These are phyloP conservation scores for Xiphophorus birchmanni DNA, from an alignment of 2,797 vertebrate genomes.

Conservation along the genomic window DNA sequence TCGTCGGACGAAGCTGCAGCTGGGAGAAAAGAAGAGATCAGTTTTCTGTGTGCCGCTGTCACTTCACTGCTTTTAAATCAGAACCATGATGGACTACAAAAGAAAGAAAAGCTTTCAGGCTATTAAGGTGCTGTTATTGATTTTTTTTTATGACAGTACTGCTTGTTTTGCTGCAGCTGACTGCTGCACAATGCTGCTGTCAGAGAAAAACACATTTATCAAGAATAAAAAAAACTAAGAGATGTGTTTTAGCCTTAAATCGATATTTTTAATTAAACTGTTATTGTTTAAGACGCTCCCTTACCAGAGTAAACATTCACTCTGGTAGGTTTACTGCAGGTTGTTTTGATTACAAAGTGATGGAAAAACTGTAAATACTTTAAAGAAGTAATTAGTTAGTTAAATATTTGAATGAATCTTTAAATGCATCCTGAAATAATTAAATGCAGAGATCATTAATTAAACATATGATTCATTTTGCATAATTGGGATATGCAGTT, in stretches of 20 bases:
- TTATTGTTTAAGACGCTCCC: neutral
- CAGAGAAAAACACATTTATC: conserved; percentile 25
- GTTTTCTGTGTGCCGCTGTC: conserved; percentile 25
- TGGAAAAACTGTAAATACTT: neutral
- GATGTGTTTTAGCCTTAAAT: conserved; percentile 26
- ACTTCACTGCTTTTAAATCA: conserved; percentile 34
- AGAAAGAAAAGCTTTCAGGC: conserved; percentile 53
- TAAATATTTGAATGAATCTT: neutral
- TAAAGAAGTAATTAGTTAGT: neutral
- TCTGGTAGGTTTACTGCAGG: no score
- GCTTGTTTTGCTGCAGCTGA: conserved; percentile 19
- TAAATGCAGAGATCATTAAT: neutral
- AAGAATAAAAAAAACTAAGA: conserved; percentile 6
- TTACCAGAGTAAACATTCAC: neutral
- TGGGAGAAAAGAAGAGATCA: neutral
- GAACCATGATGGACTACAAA: conserved; percentile 34
- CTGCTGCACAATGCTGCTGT: conserved; percentile 19
- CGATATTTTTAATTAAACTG: conserved; percentile 6
- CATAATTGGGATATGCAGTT: neutral
- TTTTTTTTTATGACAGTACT: conserved; percentile 20
- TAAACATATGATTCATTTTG: neutral
- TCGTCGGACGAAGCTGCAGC: conserved; percentile 8
- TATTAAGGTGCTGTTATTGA: conserved; percentile 46
- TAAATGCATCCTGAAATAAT: neutral
- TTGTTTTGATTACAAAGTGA: neutral